Percentiles rank a stretch among this genome's conserved stretches.
These are phyloP conservation scores for Podargus strigoides DNA, from an alignment of 2,797 vertebrate genomes.

Conservation along the genomic window DNA sequence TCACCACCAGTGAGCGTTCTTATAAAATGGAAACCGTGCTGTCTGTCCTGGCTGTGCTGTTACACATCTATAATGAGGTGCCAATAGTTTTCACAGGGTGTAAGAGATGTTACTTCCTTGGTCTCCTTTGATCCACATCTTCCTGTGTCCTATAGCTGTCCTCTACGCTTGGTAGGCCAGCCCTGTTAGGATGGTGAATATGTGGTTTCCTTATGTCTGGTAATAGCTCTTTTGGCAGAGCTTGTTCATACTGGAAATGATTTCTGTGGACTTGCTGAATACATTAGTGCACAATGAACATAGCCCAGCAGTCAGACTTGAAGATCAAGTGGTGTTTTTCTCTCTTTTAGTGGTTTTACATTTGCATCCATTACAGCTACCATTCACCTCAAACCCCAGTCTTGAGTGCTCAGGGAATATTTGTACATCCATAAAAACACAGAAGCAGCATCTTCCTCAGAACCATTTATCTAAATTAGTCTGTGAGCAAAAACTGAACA, in stretches of 20 bases:
- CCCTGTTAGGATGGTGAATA: background rate
- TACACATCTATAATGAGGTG: background rate
- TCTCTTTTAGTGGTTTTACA: slow-evolving; percentile 19
- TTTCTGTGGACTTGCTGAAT: slow-evolving; percentile 32
- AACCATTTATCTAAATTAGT: background rate
- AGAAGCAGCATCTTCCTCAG: background rate
- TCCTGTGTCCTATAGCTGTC: background rate
- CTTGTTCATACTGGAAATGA: slow-evolving; percentile 3
- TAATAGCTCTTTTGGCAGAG: slow-evolving; percentile 49
- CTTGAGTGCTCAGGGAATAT: background rate
- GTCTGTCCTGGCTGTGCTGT: background rate
- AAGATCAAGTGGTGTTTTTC: slow-evolving; percentile 9
- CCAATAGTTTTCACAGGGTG: background rate
- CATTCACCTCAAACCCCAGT: background rate
- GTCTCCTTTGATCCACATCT: background rate
- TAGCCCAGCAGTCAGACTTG: background rate
- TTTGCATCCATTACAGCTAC: background rate
- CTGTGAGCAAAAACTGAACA: background rate
- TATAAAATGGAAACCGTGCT: background rate
- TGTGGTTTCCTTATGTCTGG: slow-evolving; percentile 54
- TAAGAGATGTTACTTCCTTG: background rate
- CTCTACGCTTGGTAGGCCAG: background rate
- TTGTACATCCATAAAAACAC: background rate
- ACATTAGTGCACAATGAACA: slow-evolving; percentile 22
- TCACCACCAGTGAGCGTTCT: background rate